Conservation (phyloP, 2,113 vertebrate species). For the Hiodon tergisus region DNA sequence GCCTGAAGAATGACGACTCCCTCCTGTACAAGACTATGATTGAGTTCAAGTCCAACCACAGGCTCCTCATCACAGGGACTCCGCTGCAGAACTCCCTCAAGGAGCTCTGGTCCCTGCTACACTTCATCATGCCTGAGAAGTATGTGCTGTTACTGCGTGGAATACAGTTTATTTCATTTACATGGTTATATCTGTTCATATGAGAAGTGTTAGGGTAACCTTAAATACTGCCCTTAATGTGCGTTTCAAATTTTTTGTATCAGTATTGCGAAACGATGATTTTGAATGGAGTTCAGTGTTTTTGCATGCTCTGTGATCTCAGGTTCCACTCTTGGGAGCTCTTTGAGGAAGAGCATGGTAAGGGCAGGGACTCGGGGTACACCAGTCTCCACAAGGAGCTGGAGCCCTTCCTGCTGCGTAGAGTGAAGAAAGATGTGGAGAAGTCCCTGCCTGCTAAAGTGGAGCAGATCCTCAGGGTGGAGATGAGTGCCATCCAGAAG, state of each 20-base stretch:
- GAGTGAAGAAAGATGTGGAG: slow-evolving; percentile 98
- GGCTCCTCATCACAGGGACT: slow-evolving; percentile 96
- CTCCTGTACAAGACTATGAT: slow-evolving; percentile 98
- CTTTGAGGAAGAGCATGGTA: slow-evolving; percentile 96
- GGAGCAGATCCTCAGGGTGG: slow-evolving; percentile 93
- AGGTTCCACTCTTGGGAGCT: slow-evolving; percentile 97
- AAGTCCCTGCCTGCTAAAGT: slow-evolving; percentile 97
- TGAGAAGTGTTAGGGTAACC: no score
- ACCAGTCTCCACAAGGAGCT: slow-evolving; percentile 96
- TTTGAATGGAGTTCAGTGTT: background rate
- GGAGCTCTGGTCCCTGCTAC: slow-evolving; percentile 95
- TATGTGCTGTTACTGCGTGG: slow-evolving; percentile 54
- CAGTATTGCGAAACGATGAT: background rate
- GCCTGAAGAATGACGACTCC: slow-evolving; percentile 95
- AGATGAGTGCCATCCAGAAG: slow-evolving; percentile 97
- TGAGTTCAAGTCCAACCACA: slow-evolving; percentile 94
- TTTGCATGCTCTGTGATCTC: slow-evolving; percentile 17
- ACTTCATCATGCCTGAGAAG: slow-evolving; percentile 99
- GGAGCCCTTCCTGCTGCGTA: slow-evolving; percentile 88
- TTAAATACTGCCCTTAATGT: no score
- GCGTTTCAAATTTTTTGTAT: no score
- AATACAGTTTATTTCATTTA: no score
- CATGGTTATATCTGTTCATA: no score
- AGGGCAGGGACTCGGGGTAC: slow-evolving; percentile 92
- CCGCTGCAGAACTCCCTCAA: slow-evolving; percentile 97